Conservation (phyloP, 2,113 vertebrate genomes). For the cattle (Bos taurus) region DNA sequence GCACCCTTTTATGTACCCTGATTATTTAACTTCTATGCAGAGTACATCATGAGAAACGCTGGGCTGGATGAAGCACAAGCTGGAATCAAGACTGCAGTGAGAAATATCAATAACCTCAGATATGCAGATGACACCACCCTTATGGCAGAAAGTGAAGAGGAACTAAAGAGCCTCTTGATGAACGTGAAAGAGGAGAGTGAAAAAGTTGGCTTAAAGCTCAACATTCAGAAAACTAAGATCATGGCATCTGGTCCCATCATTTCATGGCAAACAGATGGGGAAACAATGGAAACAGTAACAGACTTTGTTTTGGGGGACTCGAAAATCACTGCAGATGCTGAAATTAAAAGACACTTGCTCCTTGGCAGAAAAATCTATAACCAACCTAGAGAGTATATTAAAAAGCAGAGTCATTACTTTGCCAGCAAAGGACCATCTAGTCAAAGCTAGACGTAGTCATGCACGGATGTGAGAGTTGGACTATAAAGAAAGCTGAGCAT, state of each 20-base stretch:
- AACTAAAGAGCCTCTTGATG: background rate
- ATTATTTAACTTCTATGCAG: background rate
- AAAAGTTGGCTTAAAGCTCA: background rate
- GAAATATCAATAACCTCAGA: background rate
- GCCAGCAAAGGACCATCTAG: background rate
- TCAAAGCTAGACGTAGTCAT: background rate
- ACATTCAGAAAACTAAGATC: background rate
- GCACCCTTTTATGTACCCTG: too few species aligned
- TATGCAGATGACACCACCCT: background rate
- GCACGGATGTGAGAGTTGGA: background rate
- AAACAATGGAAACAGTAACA: background rate
- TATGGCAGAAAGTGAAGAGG: background rate
- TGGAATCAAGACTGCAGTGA: background rate
- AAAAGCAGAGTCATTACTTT: background rate
- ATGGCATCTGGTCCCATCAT: background rate
- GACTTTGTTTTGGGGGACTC: background rate
- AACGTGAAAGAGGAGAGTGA: background rate
- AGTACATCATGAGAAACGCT: background rate
- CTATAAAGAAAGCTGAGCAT: background rate
- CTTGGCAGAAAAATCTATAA: background rate
- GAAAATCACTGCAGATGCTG: background rate
- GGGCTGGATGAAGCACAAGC: background rate
- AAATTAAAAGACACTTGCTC: background rate
- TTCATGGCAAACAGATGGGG: background rate
- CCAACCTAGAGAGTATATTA: background rate